Evolutionary conservation across 1,140 invertebrate genomes (phyloP), one percentile per base, ranked within the genome.

Genomic region (Aphidius gifuensis): DNA sequence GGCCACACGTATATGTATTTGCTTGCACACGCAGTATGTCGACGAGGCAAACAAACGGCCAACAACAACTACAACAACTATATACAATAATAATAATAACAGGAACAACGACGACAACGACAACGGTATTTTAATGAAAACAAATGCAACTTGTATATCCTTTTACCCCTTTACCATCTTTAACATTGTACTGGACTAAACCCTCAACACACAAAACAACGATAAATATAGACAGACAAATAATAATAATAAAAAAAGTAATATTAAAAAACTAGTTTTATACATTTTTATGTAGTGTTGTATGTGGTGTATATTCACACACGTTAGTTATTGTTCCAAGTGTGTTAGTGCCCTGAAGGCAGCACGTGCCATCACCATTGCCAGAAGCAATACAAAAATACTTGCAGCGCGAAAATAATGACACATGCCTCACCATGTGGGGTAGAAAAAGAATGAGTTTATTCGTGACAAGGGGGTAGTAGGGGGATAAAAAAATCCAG

Each of bases 101-200:
- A 16, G 1, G 16, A 32, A 32, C 23, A 4, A 32, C 23, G 4
- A 32, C 23, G 2, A 11, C 38, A 50, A 21, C 58, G 42, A 66
- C 63, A 65, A 56, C 60, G 66, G 57, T 69, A 71, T 78, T 76
- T 76, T 76, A 78, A 74, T 71, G 74, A 70, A 75, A 78, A 78
- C 72, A 77, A 79, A 77, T 72, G 72, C 68, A 69, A 71, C 68
- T 71, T 69, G 66, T 66, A 68, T 71, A 58, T 54, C 53, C 59
- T 44, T 38, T 11, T 32, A 23, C 40, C 39, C 40, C 54, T 23
- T 39, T 9, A 42, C 40, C 16, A 6, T 40, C 48, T 44, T 50
- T 44, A 9, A 39, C 16, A 38, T 40, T 50, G 23, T 32, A 32
- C 23, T 32, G 23, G 23, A 32, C 23, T 32, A 32, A 32, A 32